Evolutionary conservation across 2,797 vertebrate species (phyloP), one percentile per base, ranked within the genome.

Genomic region (Pseudochaenichthys georgianus): DNA sequence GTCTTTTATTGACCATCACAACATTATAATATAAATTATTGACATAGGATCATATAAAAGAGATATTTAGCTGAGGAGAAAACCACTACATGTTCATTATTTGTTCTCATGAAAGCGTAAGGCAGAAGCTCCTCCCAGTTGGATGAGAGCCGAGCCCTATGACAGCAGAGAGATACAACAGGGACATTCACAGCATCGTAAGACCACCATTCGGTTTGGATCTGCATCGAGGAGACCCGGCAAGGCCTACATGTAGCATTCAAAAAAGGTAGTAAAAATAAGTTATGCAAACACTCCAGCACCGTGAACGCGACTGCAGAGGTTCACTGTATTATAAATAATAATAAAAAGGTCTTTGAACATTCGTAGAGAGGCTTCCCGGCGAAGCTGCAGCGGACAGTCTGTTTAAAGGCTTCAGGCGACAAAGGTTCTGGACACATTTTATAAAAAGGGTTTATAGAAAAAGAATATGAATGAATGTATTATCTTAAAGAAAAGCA

Each of bases 11-110:
- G 60, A 79, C 66, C 72, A 77, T 86, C 83, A 88, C 86, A 90
- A 81, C 84, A 83, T 88, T 82, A 87, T 80, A 70, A 89, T 93
- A 89, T 88, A 90, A 92, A 90, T 85, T 86, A 90, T 92, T 73
- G 87, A 92, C 91, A 91, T 73, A 62, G 64, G 42, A 57, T 61
- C 81, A 77, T 88, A 87, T 78, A 82, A 89, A 91, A 87, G 61
- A 87, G 78, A 79, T 70, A 11, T 74, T 82, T 73, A 67, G 58
- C 59, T 70, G 59, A 75, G 23, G 47, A 43, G 15, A 17, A 69
- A 69, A 16, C 19, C 80, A 79, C 68, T 87, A 70, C 86, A 86
- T 57, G 38, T 28, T 28, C 28, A 28, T 28, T 5, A 28, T 28
- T 5, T 73, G 47, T 82, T 68, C 48, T 28, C 4, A 5, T 28